phyloP scores from a whole-genome alignment of 2,888 invertebrate species.

The Drosophila histrio region DNA sequence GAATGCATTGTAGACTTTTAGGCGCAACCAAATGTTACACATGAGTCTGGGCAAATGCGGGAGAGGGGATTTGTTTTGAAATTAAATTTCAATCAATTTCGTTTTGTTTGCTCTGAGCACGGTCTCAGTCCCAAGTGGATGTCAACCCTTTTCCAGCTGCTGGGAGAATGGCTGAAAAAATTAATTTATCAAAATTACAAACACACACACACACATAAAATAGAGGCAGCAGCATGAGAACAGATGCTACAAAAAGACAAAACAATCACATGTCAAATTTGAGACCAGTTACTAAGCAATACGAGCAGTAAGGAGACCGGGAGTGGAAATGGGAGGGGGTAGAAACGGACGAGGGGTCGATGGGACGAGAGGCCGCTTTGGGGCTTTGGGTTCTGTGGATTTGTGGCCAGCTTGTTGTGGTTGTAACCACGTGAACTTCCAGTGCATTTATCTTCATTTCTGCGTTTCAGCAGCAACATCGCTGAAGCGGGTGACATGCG shows the following conservation, averaged over 20 bases:
- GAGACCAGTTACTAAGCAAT: constrained; percentile 72
- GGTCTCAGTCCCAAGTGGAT: constrained; percentile 64
- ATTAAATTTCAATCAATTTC: constrained; percentile 79
- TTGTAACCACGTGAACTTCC: constrained; percentile 71
- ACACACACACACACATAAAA: constrained; percentile 28
- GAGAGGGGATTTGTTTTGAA: constrained; percentile 49
- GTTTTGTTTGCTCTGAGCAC: constrained; percentile 28
- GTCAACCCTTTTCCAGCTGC: constrained; percentile 70
- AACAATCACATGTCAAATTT: constrained; percentile 82
- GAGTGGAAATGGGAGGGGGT: not conserved
- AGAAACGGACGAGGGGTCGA: constrained; percentile 16
- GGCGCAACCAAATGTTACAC: constrained; percentile 64
- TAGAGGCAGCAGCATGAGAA: constrained; percentile 26
- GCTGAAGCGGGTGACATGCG: constrained; percentile 49
- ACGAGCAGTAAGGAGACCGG: constrained; percentile 3
- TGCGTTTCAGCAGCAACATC: constrained; percentile 35
- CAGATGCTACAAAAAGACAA: constrained; percentile 65
- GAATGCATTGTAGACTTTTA: constrained; percentile 36
- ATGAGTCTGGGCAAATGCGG: constrained; percentile 43
- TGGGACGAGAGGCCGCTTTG: constrained; percentile 37
- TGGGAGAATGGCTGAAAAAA: constrained; percentile 63
- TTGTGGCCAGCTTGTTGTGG: constrained; percentile 70
- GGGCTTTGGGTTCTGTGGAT: constrained; percentile 46
- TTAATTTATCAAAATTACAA: constrained; percentile 82
- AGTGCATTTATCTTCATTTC: constrained; percentile 82